Conservation (phyloP, 2,888 invertebrate species). For the Plagodis pulveraria region DNA sequence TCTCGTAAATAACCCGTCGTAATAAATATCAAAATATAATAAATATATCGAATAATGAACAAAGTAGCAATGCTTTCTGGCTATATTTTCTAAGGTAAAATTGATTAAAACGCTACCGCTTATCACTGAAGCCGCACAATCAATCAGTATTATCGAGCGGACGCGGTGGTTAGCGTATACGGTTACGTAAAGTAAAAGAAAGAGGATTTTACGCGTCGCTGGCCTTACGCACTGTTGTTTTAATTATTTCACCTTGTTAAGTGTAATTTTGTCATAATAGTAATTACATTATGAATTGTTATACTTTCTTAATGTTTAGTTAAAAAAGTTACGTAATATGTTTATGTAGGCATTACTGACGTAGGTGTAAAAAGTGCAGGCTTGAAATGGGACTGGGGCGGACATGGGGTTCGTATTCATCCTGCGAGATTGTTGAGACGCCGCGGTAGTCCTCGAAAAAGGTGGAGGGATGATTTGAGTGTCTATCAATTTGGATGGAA, state of each 20-base stretch:
- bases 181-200: constrained; percentile 49
- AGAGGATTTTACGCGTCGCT: constrained; percentile 41
- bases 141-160: constrained; percentile 45
- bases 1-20: no score
- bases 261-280: neutral
- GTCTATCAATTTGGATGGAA: no score
- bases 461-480: no score
- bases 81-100: neutral
- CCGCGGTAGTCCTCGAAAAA: no score
- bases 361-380: no score
- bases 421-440: no score
- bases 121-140: constrained; percentile 27
- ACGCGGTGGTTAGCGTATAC: constrained; percentile 29
- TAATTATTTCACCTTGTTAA: constrained; percentile 1
- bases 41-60: neutral
- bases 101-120: neutral
- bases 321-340: no score
- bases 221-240: constrained; percentile 21
- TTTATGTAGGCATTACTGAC: no score
- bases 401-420: no score
- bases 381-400: no score
- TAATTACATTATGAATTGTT: neutral
- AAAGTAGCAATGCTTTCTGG: neutral
- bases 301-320: no score
- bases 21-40: neutral